Evolutionary conservation across 2,797 vertebrate species (phyloP).

Genomic region (Sebastes hubbsi): DNA sequence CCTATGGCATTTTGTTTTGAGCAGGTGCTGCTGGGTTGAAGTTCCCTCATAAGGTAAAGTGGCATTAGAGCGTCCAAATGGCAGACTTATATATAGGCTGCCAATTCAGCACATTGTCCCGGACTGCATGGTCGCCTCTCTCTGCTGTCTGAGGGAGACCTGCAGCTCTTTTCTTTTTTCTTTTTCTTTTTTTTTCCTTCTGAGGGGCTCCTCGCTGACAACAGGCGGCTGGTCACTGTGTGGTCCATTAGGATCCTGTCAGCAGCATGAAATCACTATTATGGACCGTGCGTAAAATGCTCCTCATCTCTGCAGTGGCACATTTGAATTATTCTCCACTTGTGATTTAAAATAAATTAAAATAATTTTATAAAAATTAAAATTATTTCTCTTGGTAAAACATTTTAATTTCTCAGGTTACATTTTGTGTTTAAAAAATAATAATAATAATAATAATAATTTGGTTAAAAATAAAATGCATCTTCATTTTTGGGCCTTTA

Average conservation of each 20-base stretch:
- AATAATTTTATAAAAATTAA: background rate
- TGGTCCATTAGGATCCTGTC: conserved; percentile 1
- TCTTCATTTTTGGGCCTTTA: background rate
- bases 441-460: background rate
- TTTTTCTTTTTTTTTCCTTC: background rate
- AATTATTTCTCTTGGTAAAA: rapidly evolving
- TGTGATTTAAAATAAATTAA: background rate
- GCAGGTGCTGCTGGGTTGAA: conserved; percentile 93
- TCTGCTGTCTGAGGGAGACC: conserved; percentile 44
- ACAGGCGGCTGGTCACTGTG: conserved; percentile 22
- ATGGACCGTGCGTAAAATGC: background rate
- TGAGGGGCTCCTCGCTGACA: conserved; percentile 39
- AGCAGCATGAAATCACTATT: background rate
- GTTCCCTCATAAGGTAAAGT: conserved; percentile 99
- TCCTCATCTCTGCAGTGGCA: background rate
- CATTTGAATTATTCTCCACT: background rate
- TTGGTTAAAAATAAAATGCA: background rate
- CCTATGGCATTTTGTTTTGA: conserved; percentile 95
- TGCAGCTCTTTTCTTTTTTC: conserved; percentile 8
- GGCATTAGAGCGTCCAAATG: conserved; percentile 95
- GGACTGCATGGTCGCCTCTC: conserved; percentile 56
- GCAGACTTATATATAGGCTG: conserved; percentile 99
- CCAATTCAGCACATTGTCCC: conserved; percentile 95
- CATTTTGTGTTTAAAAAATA: background rate
- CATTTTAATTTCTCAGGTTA: background rate